Evolutionary conservation across 2,113 vertebrate genomes (phyloP).

Genomic region (Lophochroa leadbeateri): DNA sequence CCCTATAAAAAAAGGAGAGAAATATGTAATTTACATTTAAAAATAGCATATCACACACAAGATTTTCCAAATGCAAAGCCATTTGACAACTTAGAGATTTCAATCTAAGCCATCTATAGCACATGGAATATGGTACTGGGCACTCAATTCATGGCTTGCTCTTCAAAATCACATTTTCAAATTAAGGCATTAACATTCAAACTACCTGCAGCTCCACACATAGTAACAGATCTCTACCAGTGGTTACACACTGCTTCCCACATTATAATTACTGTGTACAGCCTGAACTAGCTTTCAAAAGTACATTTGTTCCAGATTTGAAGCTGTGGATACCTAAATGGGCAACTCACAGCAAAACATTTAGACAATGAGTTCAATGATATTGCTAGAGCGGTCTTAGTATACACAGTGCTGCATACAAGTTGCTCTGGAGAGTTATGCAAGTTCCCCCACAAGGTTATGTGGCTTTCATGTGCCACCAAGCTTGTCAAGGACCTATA

Average conservation of each 20-base stretch:
- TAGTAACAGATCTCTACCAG: background rate
- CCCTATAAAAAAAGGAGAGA: constrained; percentile 77
- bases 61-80: background rate
- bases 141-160: background rate
- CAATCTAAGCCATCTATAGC: background rate
- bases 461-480: background rate
- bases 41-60: background rate
- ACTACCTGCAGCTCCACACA: background rate
- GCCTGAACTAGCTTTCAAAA: background rate
- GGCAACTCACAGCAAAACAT: background rate
- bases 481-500: background rate
- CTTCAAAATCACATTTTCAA: background rate
- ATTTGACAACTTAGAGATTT: background rate
- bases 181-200: background rate
- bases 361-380: background rate
- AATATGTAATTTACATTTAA: background rate
- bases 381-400: background rate
- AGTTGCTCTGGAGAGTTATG: background rate
- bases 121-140: background rate
- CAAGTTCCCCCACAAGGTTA: background rate
- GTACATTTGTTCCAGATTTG: background rate
- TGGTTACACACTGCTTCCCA: background rate
- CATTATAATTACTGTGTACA: background rate
- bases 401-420: rapidly evolving
- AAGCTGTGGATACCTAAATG: background rate